Evolutionary conservation across 2,888 invertebrate species (phyloP), one percentile per base, ranked within the genome.

Genomic region (Synanthedon vespiformis): DNA sequence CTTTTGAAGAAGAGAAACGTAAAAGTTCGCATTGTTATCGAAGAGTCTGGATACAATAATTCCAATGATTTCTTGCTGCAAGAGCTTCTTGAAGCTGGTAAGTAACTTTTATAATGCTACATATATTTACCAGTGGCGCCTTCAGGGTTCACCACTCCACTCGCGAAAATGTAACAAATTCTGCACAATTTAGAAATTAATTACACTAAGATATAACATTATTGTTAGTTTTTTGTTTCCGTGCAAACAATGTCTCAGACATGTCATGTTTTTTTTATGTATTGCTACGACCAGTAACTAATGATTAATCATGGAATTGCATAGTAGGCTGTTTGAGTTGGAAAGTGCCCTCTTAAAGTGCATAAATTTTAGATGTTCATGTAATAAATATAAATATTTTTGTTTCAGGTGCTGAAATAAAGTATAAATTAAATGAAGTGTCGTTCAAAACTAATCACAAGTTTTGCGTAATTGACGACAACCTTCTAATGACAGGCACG

Each of bases 401-500:
- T 34, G 0, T 72, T 74, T 56, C 71, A 92, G 92, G 91, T 50
- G 88, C 92, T 55, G 82, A 86, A 70, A 81, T 91, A 40, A 89
- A 88, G 72, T 83, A 74, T 62, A 83, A 86, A 67, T 50, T 67
- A 60, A 58, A 75, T 73, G 56, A 89, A 71, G 10, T 34, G 34
- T 67, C 79, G 88, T 55, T 70, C 61, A 74, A 68, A 54, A 93
- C 95, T 93, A 94, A 95, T 68, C 94, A 95, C 74, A 95, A 95
- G 75, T 94, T 93, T 80, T 90, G 89, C 51, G 71, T 94, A 53
- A 77, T 94, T 47, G 94, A 94, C 66, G 78, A 82, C 56, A 71
- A 74, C 57, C 70, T 90, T 51, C 72, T 94, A 10, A 88, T 94
- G 65, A 90, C 89, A 53, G 94, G 94, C 44, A 93, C 93, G 34